Percentiles rank a stretch among this genome's conserved stretches.
Evolutionary conservation across 2,113 vertebrate genomes (phyloP).

Genomic region (Elephas maximus): DNA sequence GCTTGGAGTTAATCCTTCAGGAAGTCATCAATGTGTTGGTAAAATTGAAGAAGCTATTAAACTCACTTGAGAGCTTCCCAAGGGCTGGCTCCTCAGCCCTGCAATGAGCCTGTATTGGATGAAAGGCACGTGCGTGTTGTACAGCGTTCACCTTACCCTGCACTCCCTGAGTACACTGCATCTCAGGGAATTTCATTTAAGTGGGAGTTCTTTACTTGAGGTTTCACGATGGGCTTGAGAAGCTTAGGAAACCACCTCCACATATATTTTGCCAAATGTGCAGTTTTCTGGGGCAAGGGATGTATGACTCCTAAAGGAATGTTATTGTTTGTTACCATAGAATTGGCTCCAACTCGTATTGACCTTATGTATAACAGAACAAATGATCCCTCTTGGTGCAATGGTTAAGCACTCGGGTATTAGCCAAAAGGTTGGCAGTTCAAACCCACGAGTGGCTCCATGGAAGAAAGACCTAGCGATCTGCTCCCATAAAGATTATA

Average conservation of each 20-base stretch:
- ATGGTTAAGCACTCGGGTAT: no score
- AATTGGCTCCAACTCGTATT: no score
- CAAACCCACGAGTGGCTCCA: no score
- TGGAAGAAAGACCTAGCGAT: no score
- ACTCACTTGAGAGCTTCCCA: not conserved
- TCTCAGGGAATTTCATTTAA: not conserved
- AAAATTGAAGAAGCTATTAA: not conserved
- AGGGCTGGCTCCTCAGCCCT: not conserved
- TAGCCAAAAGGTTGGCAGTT: no score
- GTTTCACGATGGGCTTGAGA: not conserved
- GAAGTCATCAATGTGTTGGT: not conserved
- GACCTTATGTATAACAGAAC: no score
- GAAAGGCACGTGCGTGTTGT: not conserved
- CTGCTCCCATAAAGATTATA: no score
- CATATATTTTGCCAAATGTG: not conserved
- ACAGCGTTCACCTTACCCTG: not conserved
- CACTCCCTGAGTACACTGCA: no score
- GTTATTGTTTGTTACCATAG: no score
- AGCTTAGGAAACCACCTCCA: not conserved
- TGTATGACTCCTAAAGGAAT: not conserved
- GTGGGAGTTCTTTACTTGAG: not conserved
- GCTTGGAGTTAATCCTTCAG: not conserved
- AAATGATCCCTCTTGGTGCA: no score
- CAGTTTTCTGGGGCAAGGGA: not conserved
- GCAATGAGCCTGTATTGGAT: not conserved